Evolutionary conservation across 2,113 vertebrate genomes (phyloP).

Genomic region (Neogobius melanostomus): DNA sequence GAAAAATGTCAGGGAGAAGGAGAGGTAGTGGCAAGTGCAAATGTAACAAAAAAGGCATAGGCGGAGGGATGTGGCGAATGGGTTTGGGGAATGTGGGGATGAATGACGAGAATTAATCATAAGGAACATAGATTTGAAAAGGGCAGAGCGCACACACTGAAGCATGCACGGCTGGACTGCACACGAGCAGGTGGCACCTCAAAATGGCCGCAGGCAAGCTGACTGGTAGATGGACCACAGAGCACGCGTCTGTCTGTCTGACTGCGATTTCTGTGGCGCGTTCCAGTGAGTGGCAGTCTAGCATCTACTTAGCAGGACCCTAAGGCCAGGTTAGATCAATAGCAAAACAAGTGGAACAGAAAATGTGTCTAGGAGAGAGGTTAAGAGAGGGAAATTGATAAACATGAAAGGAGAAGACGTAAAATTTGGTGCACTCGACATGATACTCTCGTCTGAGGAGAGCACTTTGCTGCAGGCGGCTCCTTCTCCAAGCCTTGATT

Average conservation of each 20-base stretch:
- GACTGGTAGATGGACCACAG: slow-evolving; percentile 13
- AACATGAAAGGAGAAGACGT: slow-evolving; percentile 8
- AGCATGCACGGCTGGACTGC: slow-evolving; percentile 5
- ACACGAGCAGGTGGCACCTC: slow-evolving; percentile 29
- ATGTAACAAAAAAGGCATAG: slow-evolving; percentile 39
- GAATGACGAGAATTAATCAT: slow-evolving; percentile 60
- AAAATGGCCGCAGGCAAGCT: slow-evolving; percentile 30
- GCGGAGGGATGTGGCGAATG: slow-evolving; percentile 11
- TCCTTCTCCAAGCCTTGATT: slow-evolving; percentile 28
- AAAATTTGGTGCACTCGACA: slow-evolving; percentile 33
- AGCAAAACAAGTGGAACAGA: slow-evolving; percentile 24
- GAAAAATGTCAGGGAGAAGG: slow-evolving; percentile 73
- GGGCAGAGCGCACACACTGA: slow-evolving; percentile 25
- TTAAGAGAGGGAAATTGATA: not conserved
- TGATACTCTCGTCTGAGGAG: slow-evolving; percentile 36
- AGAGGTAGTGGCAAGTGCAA: slow-evolving; percentile 60
- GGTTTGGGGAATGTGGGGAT: slow-evolving; percentile 43
- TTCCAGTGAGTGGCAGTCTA: slow-evolving; percentile 29
- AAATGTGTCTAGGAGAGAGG: slow-evolving; percentile 3
- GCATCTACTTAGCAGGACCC: slow-evolving; percentile 27
- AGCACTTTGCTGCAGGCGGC: slow-evolving; percentile 31
- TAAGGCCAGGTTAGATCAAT: slow-evolving; percentile 33
- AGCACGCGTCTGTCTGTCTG: slow-evolving; percentile 10
- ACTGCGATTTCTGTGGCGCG: slow-evolving; percentile 7
- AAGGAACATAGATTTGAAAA: slow-evolving; percentile 45